A percentile compares a stretch with the other conserved stretches of the same genome.
phyloP scores from a whole-genome alignment of 2,888 invertebrate genomes.

The Drosophila crucigera region DNA sequence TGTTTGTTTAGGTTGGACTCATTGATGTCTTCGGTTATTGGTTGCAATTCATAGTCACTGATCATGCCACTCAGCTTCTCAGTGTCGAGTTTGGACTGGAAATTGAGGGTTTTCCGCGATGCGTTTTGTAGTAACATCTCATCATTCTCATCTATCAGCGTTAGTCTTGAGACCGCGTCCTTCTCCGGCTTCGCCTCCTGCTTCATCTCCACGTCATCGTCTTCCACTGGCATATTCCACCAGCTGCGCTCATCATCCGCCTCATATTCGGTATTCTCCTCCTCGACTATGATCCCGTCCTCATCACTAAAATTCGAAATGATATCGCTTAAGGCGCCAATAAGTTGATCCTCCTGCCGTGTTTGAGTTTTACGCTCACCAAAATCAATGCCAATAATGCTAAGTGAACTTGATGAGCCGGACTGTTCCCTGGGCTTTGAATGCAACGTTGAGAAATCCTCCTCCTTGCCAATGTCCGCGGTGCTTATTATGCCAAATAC shows the following conservation, averaged over 20 bases:
- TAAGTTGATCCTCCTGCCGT: slow-evolving; percentile 19
- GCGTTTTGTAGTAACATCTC: background rate
- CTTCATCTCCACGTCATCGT: background rate
- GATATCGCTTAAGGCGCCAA: slow-evolving; percentile 23
- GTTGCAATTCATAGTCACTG: slow-evolving; percentile 26
- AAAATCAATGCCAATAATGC: slow-evolving; percentile 40
- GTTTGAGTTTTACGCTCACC: slow-evolving; percentile 30
- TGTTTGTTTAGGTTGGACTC: too few relatives aligned
- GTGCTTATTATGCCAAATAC: slow-evolving; percentile 40
- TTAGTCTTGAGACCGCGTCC: background rate
- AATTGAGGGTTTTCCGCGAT: background rate
- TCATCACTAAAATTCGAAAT: background rate
- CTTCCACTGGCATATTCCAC: background rate
- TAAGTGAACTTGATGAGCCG: background rate
- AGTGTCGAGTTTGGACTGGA: slow-evolving; percentile 1
- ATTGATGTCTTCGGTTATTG: background rate
- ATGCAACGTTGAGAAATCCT: slow-evolving; percentile 29
- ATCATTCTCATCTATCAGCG: background rate
- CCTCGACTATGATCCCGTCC: background rate
- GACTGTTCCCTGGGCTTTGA: background rate
- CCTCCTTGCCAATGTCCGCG: slow-evolving; percentile 35
- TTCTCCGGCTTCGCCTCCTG: background rate
- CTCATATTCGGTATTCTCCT: slow-evolving; percentile 38
- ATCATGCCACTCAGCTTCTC: background rate
- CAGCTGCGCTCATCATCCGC: slow-evolving; percentile 48